Conservation (phyloP, 2,888 invertebrate species). For the Folsomia candida region DNA sequence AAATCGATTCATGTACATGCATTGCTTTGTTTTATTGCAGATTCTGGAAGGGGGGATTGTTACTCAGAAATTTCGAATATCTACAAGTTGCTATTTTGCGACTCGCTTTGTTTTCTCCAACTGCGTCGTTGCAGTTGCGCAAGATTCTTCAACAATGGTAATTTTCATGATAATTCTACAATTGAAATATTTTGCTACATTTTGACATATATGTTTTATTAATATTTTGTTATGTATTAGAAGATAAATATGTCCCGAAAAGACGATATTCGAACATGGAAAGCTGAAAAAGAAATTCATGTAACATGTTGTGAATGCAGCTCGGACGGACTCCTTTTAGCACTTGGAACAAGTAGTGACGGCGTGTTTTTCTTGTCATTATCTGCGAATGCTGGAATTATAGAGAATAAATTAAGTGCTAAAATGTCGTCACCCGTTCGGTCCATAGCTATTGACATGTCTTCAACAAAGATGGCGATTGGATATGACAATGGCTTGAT, state of each 20-base stretch:
- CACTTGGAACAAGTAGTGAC: slow-evolving; percentile 33
- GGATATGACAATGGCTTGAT: slow-evolving; percentile 65
- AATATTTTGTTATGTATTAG: slow-evolving; percentile 14
- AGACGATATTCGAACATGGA: slow-evolving; percentile 19
- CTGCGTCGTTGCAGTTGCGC: slow-evolving; percentile 1
- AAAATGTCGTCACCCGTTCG: slow-evolving; percentile 25
- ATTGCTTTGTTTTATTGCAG: slow-evolving; percentile 25
- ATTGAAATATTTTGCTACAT: not conserved
- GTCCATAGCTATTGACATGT: slow-evolving; percentile 34
- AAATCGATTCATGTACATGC: no score
- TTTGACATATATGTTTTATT: not conserved
- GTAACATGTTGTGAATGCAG: slow-evolving; percentile 25
- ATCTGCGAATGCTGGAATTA: slow-evolving; percentile 19
- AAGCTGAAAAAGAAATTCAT: slow-evolving; percentile 5
- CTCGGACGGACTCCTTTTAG: slow-evolving; percentile 25
- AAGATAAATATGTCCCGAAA: slow-evolving; percentile 17
- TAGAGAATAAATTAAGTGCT: not conserved
- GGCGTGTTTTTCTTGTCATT: slow-evolving; percentile 27
- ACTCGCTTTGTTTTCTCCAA: not conserved
- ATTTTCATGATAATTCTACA: no score
- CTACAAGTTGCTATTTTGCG: not conserved
- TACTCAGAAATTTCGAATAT: slow-evolving; percentile 7
- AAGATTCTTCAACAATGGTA: slow-evolving; percentile 33
- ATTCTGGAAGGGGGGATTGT: not conserved
- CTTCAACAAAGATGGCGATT: slow-evolving; percentile 63